phyloP scores from a whole-genome alignment of 2,113 vertebrate genomes.

The Todiramphus saurophagus region DNA sequence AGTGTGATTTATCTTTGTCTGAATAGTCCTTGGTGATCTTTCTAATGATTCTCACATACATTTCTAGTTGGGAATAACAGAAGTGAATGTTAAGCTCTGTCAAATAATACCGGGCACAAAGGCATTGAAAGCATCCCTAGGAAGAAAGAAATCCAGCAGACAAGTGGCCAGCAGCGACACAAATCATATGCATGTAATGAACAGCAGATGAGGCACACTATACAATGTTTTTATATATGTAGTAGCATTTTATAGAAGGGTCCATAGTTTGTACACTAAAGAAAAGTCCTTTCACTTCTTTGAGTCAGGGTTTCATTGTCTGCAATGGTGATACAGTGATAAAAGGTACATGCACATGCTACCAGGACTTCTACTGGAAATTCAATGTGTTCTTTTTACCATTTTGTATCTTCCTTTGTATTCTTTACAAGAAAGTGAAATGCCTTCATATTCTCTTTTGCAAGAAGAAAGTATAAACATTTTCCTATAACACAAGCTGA shows the following conservation, averaged over 20 bases:
- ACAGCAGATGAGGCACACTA: neutral
- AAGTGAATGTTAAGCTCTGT: neutral
- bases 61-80: neutral
- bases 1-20: neutral
- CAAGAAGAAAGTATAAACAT: neutral
- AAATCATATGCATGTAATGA: neutral
- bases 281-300: neutral
- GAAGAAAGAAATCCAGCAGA: neutral
- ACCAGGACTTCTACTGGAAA: neutral
- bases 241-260: neutral
- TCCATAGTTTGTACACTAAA: neutral
- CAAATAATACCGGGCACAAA: neutral
- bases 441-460: neutral
- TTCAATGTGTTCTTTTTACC: neutral
- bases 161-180: neutral
- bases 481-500: neutral
- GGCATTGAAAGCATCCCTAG: neutral
- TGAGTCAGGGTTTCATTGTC: neutral
- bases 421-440: neutral
- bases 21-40: neutral
- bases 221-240: neutral
- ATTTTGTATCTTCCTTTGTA: neutral
- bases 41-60: neutral
- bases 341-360: neutral
- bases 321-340: rapidly evolving